A percentile compares a stretch with the other conserved stretches of the same genome.
Evolutionary conservation across 2,113 vertebrate genomes (phyloP).

Genomic region (Labeo catla): DNA sequence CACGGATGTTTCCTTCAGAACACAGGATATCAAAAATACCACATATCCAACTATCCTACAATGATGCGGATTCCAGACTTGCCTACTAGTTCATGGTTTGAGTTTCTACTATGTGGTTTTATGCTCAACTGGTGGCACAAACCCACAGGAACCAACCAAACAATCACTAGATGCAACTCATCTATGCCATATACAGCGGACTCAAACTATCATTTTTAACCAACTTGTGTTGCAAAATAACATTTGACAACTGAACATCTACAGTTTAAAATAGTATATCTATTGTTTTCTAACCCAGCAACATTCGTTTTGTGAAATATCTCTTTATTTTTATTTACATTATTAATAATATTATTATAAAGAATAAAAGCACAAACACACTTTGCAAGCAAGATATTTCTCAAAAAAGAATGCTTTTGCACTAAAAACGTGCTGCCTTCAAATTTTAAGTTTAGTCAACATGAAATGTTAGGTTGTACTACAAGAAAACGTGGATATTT

Average conservation of each 20-base stretch:
- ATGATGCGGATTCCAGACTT: neutral
- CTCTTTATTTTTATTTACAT: no score
- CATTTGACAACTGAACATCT: neutral
- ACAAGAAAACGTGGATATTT: no score
- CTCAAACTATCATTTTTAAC: neutral
- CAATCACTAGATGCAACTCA: neutral
- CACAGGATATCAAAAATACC: neutral
- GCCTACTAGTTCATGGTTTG: neutral
- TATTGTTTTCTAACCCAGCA: neutral
- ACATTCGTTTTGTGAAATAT: neutral
- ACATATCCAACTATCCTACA: neutral
- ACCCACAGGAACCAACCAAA: conserved; percentile 37
- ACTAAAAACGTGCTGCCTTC: no score
- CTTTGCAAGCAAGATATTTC: no score
- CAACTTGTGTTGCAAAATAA: neutral
- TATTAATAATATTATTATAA: no score
- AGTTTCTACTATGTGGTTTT: conserved; percentile 39
- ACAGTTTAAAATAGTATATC: neutral
- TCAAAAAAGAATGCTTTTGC: no score
- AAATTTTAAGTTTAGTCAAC: no score
- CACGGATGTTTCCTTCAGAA: neutral
- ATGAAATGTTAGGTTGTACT: no score
- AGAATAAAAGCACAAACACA: no score
- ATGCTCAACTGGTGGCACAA: conserved; percentile 17
- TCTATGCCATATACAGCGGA: neutral